Conservation (phyloP, 2,113 vertebrate genomes). For the Phalacrocorax pelagicus region DNA sequence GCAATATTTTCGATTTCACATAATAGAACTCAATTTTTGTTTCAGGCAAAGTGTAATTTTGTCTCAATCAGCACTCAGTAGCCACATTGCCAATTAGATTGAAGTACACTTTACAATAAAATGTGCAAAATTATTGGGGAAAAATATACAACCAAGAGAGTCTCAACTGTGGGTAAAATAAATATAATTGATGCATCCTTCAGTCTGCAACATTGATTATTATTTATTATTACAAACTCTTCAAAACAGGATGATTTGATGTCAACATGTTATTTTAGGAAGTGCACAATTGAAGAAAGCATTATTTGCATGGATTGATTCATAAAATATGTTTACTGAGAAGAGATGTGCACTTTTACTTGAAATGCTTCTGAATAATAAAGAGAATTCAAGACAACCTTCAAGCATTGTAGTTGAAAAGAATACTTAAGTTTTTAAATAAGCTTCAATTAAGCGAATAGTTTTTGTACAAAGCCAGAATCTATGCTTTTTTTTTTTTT, state of each 20-base stretch:
- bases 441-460: constrained; percentile 51
- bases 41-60: constrained; percentile 66
- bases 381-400: constrained; percentile 22
- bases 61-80: constrained; percentile 46
- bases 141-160: constrained; percentile 34
- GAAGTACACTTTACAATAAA: constrained; percentile 57
- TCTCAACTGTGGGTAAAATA: constrained; percentile 51
- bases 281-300: constrained; percentile 42
- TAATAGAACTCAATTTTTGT: constrained; percentile 62
- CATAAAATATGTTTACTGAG: constrained; percentile 65
- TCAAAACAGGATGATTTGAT: constrained; percentile 66
- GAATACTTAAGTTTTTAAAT: constrained; percentile 41
- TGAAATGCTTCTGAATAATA: constrained; percentile 67
- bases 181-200: constrained; percentile 64
- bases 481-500: background rate
- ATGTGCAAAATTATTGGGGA: constrained; percentile 44
- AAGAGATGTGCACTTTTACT: constrained; percentile 51
- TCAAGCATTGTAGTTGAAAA: constrained; percentile 11
- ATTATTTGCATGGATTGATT: constrained; percentile 63
- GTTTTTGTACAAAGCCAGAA: constrained; percentile 32
- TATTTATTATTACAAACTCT: constrained; percentile 73
- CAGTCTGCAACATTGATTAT: constrained; percentile 66
- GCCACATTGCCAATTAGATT: constrained; percentile 64
- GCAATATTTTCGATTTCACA: constrained; percentile 55
- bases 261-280: constrained; percentile 66